phyloP scores from a whole-genome alignment of 2,797 vertebrate species.

The Hozukius guyotensis region DNA sequence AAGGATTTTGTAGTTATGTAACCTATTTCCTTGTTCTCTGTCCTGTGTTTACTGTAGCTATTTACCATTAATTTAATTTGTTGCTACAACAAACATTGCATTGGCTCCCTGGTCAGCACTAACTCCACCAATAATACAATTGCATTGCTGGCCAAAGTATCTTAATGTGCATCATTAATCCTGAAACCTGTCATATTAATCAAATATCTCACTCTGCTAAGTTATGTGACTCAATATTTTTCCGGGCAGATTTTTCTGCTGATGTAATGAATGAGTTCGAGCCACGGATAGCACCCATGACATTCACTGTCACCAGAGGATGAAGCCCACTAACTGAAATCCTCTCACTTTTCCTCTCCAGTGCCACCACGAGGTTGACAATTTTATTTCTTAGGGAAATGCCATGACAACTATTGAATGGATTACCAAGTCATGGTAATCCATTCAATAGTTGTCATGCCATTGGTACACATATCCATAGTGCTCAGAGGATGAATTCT shows the following conservation, averaged over 20 bases:
- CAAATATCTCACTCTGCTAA: constrained; percentile 19
- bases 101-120: constrained; percentile 9
- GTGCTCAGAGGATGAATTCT: not conserved
- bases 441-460: no score
- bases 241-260: not conserved
- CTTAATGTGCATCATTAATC: constrained; percentile 33
- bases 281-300: no score
- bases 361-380: not conserved
- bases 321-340: not conserved
- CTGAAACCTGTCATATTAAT: constrained; percentile 42
- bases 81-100: constrained; percentile 39
- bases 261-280: not conserved
- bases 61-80: constrained; percentile 42
- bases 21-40: constrained; percentile 8
- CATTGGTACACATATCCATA: accelerated
- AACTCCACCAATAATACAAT: constrained; percentile 36
- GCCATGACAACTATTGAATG: not conserved
- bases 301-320: not conserved
- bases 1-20: not conserved
- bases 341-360: not conserved
- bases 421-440: no score
- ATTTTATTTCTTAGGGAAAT: not conserved
- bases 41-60: constrained; percentile 4
- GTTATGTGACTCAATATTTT: not conserved
- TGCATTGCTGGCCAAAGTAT: constrained; percentile 12